phyloP scores from a whole-genome alignment of 2,113 vertebrate genomes.

The Strix aluco region DNA sequence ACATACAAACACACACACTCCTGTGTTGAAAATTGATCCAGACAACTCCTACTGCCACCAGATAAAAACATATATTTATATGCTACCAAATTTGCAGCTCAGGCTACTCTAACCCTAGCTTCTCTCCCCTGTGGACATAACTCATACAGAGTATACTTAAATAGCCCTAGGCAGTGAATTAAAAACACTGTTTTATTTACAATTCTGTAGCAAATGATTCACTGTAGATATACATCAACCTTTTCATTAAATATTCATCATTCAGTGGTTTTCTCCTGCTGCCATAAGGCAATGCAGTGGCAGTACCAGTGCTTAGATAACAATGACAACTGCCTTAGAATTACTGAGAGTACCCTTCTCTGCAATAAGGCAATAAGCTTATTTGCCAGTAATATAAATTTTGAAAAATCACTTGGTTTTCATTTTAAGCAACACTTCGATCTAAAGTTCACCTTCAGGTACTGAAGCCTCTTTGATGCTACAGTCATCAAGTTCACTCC shows the following conservation, averaged over 20 bases:
- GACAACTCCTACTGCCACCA: not conserved
- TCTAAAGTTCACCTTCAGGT: not conserved
- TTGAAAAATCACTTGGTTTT: not conserved
- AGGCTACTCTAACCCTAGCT: not conserved
- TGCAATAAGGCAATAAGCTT: not conserved
- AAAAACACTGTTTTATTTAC: conserved; percentile 50
- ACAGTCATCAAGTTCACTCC: not conserved
- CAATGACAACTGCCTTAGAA: not conserved
- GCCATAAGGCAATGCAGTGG: not conserved
- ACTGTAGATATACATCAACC: not conserved
- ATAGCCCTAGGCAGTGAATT: conserved; percentile 3
- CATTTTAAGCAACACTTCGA: not conserved
- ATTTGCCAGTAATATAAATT: not conserved
- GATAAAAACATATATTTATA: not conserved
- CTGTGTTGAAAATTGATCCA: not conserved
- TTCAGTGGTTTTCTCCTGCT: not conserved
- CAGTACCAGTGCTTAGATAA: not conserved
- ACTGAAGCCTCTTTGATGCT: not conserved
- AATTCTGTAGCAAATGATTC: conserved; percentile 26
- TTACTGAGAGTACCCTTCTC: not conserved
- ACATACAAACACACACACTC: not conserved
- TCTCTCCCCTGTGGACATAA: not conserved
- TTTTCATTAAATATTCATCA: conserved; percentile 35
- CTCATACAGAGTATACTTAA: not conserved
- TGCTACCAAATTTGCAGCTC: not conserved